Evolutionary conservation across 2,797 vertebrate species (phyloP).

Genomic region (Phalloptychus januarius): DNA sequence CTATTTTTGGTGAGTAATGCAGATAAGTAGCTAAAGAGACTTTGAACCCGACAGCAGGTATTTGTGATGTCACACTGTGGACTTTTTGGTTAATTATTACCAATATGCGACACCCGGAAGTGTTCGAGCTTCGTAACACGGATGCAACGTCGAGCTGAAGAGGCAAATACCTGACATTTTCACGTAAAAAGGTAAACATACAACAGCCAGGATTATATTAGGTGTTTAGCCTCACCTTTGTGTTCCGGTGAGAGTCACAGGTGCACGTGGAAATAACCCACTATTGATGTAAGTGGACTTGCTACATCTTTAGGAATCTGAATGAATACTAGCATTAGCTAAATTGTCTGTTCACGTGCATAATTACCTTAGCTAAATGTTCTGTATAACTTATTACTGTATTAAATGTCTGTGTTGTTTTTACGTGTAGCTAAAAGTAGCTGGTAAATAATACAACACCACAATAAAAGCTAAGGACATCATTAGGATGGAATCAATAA

Average conservation of each 20-base stretch:
- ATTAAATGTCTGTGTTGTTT: neutral
- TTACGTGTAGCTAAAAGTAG: neutral
- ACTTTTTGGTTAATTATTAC: slow-evolving; percentile 44
- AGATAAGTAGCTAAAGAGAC: neutral
- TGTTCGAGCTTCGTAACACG: neutral
- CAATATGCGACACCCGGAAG: slow-evolving; percentile 22
- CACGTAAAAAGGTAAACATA: slow-evolving; percentile 26
- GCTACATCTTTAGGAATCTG: neutral
- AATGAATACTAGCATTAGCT: neutral
- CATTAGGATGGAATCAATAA: neutral
- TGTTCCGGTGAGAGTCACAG: neutral
- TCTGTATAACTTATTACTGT: neutral
- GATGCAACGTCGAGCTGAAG: neutral
- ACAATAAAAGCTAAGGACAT: neutral
- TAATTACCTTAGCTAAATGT: neutral
- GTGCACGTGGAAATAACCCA: neutral
- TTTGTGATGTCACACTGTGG: slow-evolving; percentile 1
- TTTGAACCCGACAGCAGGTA: neutral
- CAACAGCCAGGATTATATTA: neutral
- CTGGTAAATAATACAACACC: neutral
- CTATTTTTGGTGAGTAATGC: no score
- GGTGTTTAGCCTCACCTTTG: neutral
- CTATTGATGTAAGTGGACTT: neutral
- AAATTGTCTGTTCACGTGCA: neutral
- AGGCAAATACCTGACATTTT: neutral